Evolutionary conservation across 2,888 invertebrate genomes (phyloP).

Genomic region (Drosophila mercatorum): DNA sequence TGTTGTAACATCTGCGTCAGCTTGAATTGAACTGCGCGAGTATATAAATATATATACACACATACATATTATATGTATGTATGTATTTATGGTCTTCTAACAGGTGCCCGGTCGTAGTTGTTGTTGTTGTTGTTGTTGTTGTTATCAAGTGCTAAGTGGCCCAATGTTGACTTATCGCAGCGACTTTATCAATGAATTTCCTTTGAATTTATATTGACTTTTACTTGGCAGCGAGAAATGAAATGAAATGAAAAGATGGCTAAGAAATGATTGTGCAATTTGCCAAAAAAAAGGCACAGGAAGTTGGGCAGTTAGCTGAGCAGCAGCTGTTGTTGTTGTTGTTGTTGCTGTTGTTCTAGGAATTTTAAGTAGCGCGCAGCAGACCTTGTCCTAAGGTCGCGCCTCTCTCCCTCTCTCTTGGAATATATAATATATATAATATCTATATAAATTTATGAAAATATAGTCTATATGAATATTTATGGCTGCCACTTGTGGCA

Average conservation of each 20-base stretch:
- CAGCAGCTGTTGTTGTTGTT: conserved; percentile 27
- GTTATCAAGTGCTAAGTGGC: conserved; percentile 58
- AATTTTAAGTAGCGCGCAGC: conserved; percentile 39
- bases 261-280: conserved; percentile 36
- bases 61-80: neutral
- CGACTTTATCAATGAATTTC: conserved; percentile 75
- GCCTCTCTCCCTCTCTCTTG: conserved; percentile 10
- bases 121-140: conserved; percentile 43
- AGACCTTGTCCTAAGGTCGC: conserved; percentile 65
- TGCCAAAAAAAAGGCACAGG: conserved; percentile 35
- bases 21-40: conserved; percentile 22
- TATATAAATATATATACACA: neutral
- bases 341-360: conserved; percentile 33
- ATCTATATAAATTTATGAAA: conserved; percentile 34
- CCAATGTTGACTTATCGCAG: conserved; percentile 60
- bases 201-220: conserved; percentile 73
- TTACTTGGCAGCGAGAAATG: conserved; percentile 60
- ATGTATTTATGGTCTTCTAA: conserved; percentile 42
- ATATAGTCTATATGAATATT: conserved; percentile 51
- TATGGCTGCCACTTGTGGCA: conserved; percentile 46
- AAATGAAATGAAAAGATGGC: conserved; percentile 52
- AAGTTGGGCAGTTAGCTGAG: conserved; percentile 50
- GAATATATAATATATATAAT: neutral
- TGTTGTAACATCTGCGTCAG: conserved; percentile 75
- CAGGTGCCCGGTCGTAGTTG: conserved; percentile 39